Base-by-base conservation (phyloP, 30 jellyfish, hydroid and myxozoan species). In the Aurelia sp. region DNA sequence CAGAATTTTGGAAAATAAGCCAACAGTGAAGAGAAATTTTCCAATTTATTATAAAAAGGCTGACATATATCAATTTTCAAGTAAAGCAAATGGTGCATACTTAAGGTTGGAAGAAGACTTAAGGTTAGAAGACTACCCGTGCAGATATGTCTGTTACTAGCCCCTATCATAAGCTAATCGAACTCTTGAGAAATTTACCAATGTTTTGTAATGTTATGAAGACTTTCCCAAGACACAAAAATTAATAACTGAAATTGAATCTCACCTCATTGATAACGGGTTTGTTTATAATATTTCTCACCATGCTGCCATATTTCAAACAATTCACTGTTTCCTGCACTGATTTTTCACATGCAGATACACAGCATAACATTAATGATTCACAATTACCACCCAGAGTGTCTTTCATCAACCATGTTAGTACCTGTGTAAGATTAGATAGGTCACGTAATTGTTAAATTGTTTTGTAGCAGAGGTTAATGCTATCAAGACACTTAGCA, bases 351-450 rank as follows among this genome's bases (percentile, higher is more conserved):
- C 91, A 19, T 21, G 97, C 82, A 12, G 97, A 90, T 8, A 96
- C 64, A 67, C 99, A 96, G 81, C 99, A 96, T 20, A 96, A 57
- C 99, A 96, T 96, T 31, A 96, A 33, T 6, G 97, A 86, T 44
- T 90, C 97, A 78, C 99, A 79, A 62, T 96, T 96, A 7, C 99
- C 99, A 58, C 99, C 99, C 11, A 96, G 91, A 12, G 99, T 88
- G 65, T 96, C 99, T 78, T 96, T 96, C 99, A 96, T 90, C 55
- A 90, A 73, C 97, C 93, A 96, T 17, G 99, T 96, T 82, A 96
- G 75, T 9, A 84, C 83, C 99, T 96, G 77, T 24, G 71, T 11
- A 30, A 30, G 74, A 61, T 16, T 48, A 30, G 70, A 83, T 44
- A 44, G 55, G 55, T 44, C 55, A 44, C 55, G 55, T 44, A 44